Conservation (phyloP, 2,797 vertebrate genomes). For the Lophotriccus pileatus region DNA sequence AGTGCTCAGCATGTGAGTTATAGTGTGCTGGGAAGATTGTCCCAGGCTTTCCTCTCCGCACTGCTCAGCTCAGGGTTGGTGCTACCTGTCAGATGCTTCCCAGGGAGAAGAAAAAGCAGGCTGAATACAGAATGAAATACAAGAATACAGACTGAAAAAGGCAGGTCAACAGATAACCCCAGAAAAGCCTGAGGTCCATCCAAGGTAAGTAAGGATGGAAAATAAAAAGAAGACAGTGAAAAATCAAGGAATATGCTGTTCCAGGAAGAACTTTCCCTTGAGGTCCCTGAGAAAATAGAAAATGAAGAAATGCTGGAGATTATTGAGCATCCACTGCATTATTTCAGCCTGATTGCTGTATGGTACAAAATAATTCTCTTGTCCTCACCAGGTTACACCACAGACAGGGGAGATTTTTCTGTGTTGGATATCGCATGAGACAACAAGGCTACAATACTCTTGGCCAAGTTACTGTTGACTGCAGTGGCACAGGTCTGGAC, state of each 20-base stretch:
- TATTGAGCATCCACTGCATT: neutral
- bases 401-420: neutral
- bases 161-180: neutral
- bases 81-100: neutral
- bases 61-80: neutral
- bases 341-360: neutral
- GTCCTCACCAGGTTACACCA: neutral
- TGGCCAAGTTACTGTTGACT: neutral
- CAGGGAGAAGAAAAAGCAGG: neutral
- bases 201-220: neutral
- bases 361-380: neutral
- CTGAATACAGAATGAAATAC: neutral
- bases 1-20: neutral
- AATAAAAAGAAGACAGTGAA: neutral
- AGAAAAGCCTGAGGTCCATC: neutral
- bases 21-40: neutral
- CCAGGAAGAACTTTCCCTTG: neutral
- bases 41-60: neutral
- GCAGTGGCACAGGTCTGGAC: neutral
- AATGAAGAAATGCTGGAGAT: neutral
- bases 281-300: neutral
- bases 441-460: accelerated
- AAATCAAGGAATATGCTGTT: neutral
- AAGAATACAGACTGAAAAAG: neutral
- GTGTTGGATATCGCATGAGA: neutral